Base-by-base conservation (phyloP, 2,888 invertebrate genomes). In the Drosophila trichaetosa region DNA sequence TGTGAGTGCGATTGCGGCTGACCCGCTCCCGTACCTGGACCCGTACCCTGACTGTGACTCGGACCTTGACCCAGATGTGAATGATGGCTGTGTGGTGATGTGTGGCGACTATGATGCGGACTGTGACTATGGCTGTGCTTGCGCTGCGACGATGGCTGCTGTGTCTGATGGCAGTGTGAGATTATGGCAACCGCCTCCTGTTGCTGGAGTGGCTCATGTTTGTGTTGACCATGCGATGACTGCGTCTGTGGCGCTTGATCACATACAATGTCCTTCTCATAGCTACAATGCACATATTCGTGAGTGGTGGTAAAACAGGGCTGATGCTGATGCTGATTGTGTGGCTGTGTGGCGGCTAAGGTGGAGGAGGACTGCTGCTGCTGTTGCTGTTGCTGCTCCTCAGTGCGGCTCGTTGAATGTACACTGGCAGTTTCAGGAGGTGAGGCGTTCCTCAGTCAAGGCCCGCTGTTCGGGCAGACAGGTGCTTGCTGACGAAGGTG, bases 401-500 rank as follows among this genome's bases (percentile, higher is more conserved):
- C 83, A 84, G 87, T 87, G 89, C 89, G 89, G 72, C 87, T 84
- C 86, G 70, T 83, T 86, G 83, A 83, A 80, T 58, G 88, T 83
- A 82, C 83, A 83, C 83, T 83, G 83, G 84, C 87, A 91, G 92
- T 92, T 92, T 93, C 93, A 93, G 93, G 97, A 97, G 93, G 97
- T 96, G 93, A 96, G 96, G 93, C 96, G 95, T 91, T 94, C 94
- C 93, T 94, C 93, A 93, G 93, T 93, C 93, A 93, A 93, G 93
- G 93, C 93, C 92, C 93, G 93, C 90, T 93, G 93, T 92, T 93
- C 93, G 91, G 93, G 93, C 93, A 93, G 80, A 87, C 93, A 93
- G 93, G 93, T 93, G 90, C 93, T 93, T 92, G 93, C 93, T 93
- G 93, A 93, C 93, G 93, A 93, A 93, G 93, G 93, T 93, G 93